phyloP scores from a whole-genome alignment of 1,140 invertebrate species.

The Venustaconcha ellipsiformis region DNA sequence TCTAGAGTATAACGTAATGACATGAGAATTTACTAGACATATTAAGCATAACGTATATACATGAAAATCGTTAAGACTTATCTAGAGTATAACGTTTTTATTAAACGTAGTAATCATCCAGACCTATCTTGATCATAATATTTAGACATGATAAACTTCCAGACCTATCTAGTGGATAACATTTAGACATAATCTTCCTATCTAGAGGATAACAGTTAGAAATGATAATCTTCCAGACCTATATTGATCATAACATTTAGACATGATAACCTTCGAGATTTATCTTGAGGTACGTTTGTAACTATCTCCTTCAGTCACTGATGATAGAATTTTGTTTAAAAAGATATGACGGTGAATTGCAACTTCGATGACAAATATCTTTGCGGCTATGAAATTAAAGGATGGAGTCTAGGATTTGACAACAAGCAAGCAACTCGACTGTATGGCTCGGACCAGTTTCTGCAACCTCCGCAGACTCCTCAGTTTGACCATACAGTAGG shows the following conservation, averaged over 20 bases:
- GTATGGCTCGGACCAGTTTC: constrained; percentile 4
- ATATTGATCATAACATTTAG: background rate
- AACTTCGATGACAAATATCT: constrained; percentile 49
- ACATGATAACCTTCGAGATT: background rate
- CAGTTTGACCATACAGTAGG: constrained; percentile 54
- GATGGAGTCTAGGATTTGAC: constrained; percentile 25
- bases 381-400: constrained; percentile 33
- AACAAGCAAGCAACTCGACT: constrained; percentile 22
- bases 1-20: background rate
- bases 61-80: background rate
- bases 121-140: background rate
- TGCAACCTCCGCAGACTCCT: constrained; percentile 35
- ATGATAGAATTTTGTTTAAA: constrained; percentile 3
- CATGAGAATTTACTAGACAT: no score
- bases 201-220: background rate
- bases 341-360: constrained; percentile 47
- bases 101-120: background rate
- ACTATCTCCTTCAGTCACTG: background rate
- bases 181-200: background rate
- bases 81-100: background rate
- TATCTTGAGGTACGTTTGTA: background rate
- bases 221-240: background rate
- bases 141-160: background rate
- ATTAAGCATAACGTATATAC: background rate
- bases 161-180: background rate